A percentile compares a stretch with the other conserved stretches of the same genome.
phyloP scores from a whole-genome alignment of 2,797 vertebrate genomes.

The Salarias fasciatus region DNA sequence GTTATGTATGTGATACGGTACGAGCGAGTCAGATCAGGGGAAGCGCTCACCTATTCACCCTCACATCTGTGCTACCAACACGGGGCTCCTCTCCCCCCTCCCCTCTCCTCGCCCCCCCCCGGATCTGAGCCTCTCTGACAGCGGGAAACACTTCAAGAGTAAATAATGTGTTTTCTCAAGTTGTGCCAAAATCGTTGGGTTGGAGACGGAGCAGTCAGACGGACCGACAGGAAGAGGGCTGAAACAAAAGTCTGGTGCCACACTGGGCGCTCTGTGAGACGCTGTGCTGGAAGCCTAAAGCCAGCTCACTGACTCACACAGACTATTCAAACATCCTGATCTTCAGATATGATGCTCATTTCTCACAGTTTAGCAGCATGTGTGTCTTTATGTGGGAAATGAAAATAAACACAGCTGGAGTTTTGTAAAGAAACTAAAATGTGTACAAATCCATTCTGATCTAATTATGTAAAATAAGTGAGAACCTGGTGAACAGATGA shows the following conservation, averaged over 20 bases:
- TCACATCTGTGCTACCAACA: constrained; percentile 56
- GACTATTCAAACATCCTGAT: background rate
- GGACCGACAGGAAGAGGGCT: constrained; percentile 50
- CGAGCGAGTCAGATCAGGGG: constrained; percentile 40
- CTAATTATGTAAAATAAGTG: too few species aligned
- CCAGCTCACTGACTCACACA: background rate
- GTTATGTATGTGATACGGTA: constrained; percentile 22
- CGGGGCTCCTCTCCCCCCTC: constrained; percentile 28
- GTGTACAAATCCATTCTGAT: too few species aligned
- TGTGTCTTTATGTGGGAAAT: background rate
- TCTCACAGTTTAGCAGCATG: background rate
- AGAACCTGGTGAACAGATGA: too few species aligned
- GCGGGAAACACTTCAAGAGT: constrained; percentile 73
- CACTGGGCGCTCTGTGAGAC: constrained; percentile 35
- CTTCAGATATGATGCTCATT: background rate
- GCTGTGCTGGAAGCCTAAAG: background rate
- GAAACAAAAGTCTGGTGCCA: constrained; percentile 38
- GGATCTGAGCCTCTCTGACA: constrained; percentile 53
- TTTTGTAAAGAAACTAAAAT: too few species aligned
- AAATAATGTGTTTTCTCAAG: constrained; percentile 77
- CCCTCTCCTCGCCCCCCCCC: constrained; percentile 37
- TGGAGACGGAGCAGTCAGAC: constrained; percentile 44
- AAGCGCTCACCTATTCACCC: constrained; percentile 43
- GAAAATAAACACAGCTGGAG: background rate
- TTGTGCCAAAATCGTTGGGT: constrained; percentile 65